A percentile compares a stretch with the other conserved stretches of the same genome.
phyloP scores from a whole-genome alignment of 1,140 invertebrate species.

The Triops cancriformis region DNA sequence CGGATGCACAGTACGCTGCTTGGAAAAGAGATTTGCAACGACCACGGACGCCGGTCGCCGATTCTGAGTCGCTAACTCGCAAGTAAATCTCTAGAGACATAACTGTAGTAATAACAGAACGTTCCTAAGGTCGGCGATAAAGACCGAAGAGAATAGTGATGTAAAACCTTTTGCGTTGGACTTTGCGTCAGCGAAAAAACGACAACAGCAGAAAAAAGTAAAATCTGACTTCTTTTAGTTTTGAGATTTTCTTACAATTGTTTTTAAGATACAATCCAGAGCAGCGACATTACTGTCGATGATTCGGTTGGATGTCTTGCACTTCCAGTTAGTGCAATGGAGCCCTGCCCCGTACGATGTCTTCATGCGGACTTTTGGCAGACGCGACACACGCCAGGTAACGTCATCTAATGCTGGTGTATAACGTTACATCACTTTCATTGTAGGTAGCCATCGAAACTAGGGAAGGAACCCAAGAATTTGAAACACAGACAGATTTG shows the following conservation, averaged over 20 bases:
- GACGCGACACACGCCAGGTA: neutral
- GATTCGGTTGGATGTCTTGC: neutral
- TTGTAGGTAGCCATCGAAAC: neutral
- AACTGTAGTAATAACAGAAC: neutral
- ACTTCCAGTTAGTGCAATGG: neutral
- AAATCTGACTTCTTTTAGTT: neutral
- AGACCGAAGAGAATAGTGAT: neutral
- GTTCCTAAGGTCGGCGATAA: neutral
- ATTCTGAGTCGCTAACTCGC: neutral
- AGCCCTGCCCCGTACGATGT: neutral
- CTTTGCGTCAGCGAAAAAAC: neutral
- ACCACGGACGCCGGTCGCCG: neutral
- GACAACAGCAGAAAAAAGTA: neutral
- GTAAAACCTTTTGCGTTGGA: neutral
- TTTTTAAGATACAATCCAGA: neutral
- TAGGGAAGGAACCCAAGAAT: neutral
- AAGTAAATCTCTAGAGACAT: neutral
- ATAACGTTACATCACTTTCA: neutral
- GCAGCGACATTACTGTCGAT: neutral
- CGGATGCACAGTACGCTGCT: neutral
- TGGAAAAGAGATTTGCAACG: neutral
- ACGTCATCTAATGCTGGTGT: neutral
- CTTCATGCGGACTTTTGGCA: neutral
- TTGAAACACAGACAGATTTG: neutral
- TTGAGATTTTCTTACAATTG: neutral